Conservation (phyloP, 2,888 invertebrate species). For the Lymantria dispar region DNA sequence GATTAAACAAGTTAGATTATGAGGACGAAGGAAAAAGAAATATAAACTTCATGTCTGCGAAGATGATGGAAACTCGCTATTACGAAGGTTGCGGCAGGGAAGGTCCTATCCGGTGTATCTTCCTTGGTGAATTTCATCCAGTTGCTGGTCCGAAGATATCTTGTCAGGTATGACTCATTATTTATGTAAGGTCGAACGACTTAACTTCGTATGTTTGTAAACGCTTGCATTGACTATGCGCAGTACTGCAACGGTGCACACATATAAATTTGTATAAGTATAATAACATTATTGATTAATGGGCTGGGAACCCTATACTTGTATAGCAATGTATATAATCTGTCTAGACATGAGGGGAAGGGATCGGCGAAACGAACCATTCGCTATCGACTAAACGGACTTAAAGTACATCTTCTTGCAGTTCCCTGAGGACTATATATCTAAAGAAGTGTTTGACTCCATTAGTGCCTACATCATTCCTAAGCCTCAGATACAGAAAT, state of each 20-base stretch:
- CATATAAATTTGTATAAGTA: background rate
- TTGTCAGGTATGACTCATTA: slow-evolving; percentile 85
- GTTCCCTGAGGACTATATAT: slow-evolving; percentile 95
- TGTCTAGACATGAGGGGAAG: slow-evolving; percentile 9
- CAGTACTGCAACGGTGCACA: slow-evolving; percentile 6
- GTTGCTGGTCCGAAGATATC: slow-evolving; percentile 92
- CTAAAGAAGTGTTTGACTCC: slow-evolving; percentile 96
- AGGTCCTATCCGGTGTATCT: slow-evolving; percentile 91
- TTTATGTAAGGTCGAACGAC: slow-evolving; percentile 2
- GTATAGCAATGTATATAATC: slow-evolving; percentile 10
- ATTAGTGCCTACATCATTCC: slow-evolving; percentile 97
- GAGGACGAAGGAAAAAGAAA: slow-evolving; percentile 41
- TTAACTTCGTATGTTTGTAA: background rate
- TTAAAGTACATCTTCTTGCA: slow-evolving; percentile 52
- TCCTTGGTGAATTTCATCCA: slow-evolving; percentile 89
- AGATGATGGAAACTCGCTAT: slow-evolving; percentile 75
- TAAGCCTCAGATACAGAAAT: slow-evolving; percentile 94
- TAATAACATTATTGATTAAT: slow-evolving; percentile 26
- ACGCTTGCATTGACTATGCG: slow-evolving; percentile 5
- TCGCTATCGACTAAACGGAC: background rate
- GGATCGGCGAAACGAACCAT: background rate
- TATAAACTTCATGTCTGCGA: slow-evolving; percentile 44
- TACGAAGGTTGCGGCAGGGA: slow-evolving; percentile 86
- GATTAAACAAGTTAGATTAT: slow-evolving; percentile 36
- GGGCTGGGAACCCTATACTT: slow-evolving; percentile 3